Base-by-base conservation (phyloP, 1,140 invertebrate species). In the Halyomorpha halys region DNA sequence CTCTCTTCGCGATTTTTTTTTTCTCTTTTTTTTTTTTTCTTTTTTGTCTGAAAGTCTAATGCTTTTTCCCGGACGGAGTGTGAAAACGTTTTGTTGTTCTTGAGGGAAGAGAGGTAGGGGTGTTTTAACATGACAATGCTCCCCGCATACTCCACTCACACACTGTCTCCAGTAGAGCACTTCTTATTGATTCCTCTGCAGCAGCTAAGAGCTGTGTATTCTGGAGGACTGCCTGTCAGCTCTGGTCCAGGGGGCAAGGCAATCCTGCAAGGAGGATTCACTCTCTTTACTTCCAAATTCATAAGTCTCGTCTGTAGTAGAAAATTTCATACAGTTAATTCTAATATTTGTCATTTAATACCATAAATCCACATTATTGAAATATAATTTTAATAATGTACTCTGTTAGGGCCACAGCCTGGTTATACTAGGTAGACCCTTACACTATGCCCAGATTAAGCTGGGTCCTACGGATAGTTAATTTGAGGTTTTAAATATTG, bases 1-100 rank as follows among this genome's bases (percentile, higher is more conserved):
- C 45, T 39, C 39, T 51, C 47, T 51, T 59, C 53, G 39, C 65
- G 27, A 53, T 62, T 27, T 56, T 45, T 18, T 47, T 47, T 39
- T 30, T 62, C 47, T 62, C 44, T 62, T 30, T 62, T 21, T 51
- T 45, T 62, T 21, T 62, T 34, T 34, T 44, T 62, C 59, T 62
- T 39, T 65, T 62, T 39, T 54, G 18, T 66, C 65, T 62, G 47
- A 45, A 45, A 45, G 39, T 49, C 39, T 62, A 47, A 45, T 49
- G 44, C 44, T 62, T 27, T 27, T 49, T 44, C n/a, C 61, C 44
- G 53, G 15, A 23, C 18, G 47, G 53, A 56, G 53, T 56, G 53
- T 56, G 53, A 56, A 56, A 56, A 56, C 53, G 53, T 56, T 56
- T 56, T 56, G 53, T 56, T 56, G 53, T 56, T 56, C 53, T 56